These are phyloP conservation scores for Thaleichthys pacificus DNA, from an alignment of 2,797 vertebrate genomes.

Conservation along the genomic window DNA sequence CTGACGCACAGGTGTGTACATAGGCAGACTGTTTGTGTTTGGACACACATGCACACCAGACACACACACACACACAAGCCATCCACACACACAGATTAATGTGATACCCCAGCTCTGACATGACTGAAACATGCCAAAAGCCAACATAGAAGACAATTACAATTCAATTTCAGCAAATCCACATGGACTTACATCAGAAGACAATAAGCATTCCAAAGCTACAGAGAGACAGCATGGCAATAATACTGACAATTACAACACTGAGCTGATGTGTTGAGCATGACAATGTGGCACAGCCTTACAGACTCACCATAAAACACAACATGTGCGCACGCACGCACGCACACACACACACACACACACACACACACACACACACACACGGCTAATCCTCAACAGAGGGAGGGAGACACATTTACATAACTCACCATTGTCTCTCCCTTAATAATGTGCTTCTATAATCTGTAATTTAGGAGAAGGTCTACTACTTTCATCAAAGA, in stretches of 20 bases:
- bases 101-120: slow-evolving; percentile 10
- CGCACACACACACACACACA: neutral
- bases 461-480: neutral
- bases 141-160: slow-evolving; percentile 23
- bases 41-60: neutral
- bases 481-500: neutral
- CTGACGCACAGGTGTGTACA: no score
- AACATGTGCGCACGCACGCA: neutral
- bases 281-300: slow-evolving; percentile 10
- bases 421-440: neutral
- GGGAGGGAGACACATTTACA: neutral
- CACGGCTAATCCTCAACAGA: neutral
- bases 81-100: neutral
- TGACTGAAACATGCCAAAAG: slow-evolving; percentile 17
- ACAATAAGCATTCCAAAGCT: slow-evolving; percentile 47
- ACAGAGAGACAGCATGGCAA: slow-evolving; percentile 31
- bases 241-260: slow-evolving; percentile 52
- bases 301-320: neutral
- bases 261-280: slow-evolving; percentile 21
- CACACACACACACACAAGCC: neutral
- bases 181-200: slow-evolving; percentile 35
- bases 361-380: neutral
- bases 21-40: no score
- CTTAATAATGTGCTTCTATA: neutral
- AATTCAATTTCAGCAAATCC: slow-evolving; percentile 46